Evolutionary conservation across 2,888 invertebrate genomes (phyloP).

Genomic region (Drosophila percnosoma): DNA sequence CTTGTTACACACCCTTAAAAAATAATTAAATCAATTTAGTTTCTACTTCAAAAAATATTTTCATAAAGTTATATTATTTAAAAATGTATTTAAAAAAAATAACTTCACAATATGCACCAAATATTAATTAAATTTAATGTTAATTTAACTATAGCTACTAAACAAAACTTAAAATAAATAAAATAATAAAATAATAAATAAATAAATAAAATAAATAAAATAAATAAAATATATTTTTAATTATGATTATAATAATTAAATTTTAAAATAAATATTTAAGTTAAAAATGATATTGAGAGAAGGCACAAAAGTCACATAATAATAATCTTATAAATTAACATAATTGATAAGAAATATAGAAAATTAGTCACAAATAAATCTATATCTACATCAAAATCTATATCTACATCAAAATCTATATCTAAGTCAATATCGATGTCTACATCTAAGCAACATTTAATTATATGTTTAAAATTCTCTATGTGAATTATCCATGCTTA

Average conservation of each 20-base stretch:
- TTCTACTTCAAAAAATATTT: not conserved
- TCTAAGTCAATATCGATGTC: not conserved
- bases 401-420: not conserved
- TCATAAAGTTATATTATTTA: fast-evolving
- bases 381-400: not conserved
- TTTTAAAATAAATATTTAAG: not conserved
- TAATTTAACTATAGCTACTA: not conserved
- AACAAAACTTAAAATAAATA: too few relatives aligned
- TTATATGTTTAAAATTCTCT: not conserved
- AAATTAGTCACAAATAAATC: not conserved
- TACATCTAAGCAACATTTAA: not conserved
- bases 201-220: not conserved
- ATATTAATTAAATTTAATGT: too few relatives aligned
- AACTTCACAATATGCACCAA: not conserved
- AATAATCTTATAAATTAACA: not conserved
- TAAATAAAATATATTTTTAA: not conserved
- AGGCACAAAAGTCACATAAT: not conserved
- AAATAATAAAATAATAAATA: too few relatives aligned
- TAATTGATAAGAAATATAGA: not conserved
- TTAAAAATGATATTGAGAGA: not conserved
- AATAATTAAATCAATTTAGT: not conserved
- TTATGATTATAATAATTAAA: not conserved
- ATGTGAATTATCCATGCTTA: not conserved
- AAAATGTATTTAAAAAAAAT: not conserved
- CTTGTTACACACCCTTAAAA: not conserved